A percentile compares a stretch with the other conserved stretches of the same genome.
phyloP scores from a whole-genome alignment of 2,113 vertebrate species.

The Phaethornis superciliosus region DNA sequence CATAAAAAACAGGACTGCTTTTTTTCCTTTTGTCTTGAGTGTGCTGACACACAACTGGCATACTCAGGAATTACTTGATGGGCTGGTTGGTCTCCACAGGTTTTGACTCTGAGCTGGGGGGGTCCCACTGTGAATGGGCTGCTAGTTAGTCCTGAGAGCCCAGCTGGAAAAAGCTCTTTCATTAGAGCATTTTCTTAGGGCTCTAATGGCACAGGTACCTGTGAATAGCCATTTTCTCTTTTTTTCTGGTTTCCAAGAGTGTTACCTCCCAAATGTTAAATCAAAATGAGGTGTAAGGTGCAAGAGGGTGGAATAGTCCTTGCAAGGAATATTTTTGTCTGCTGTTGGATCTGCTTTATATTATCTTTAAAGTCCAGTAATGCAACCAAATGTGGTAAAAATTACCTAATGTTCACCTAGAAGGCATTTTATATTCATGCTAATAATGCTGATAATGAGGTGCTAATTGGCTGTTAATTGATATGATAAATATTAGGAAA shows the following conservation, averaged over 20 bases:
- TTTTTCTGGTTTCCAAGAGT: not conserved
- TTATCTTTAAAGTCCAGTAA: not conserved
- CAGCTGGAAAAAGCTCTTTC: not conserved
- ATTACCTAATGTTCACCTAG: slow-evolving; percentile 12
- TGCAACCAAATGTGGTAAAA: not conserved
- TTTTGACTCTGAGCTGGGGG: not conserved
- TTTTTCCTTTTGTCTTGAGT: not conserved
- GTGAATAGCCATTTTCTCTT: not conserved
- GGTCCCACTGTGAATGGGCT: not conserved
- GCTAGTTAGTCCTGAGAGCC: fast-evolving
- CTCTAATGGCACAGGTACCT: not conserved
- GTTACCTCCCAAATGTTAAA: not conserved
- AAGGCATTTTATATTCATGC: slow-evolving; percentile 53
- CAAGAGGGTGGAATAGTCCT: not conserved
- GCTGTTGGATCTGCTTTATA: not conserved
- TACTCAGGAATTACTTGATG: not conserved
- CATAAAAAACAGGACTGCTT: not conserved
- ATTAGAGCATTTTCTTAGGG: not conserved
- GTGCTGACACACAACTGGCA: not conserved
- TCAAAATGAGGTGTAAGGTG: not conserved
- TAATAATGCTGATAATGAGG: slow-evolving; percentile 45
- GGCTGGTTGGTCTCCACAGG: not conserved
- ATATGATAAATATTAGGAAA: slow-evolving; percentile 63
- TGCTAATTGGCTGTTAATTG: slow-evolving; percentile 72
- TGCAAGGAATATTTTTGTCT: not conserved